phyloP scores from a whole-genome alignment of 2,113 vertebrate species.

The Zosterops pallidus region DNA sequence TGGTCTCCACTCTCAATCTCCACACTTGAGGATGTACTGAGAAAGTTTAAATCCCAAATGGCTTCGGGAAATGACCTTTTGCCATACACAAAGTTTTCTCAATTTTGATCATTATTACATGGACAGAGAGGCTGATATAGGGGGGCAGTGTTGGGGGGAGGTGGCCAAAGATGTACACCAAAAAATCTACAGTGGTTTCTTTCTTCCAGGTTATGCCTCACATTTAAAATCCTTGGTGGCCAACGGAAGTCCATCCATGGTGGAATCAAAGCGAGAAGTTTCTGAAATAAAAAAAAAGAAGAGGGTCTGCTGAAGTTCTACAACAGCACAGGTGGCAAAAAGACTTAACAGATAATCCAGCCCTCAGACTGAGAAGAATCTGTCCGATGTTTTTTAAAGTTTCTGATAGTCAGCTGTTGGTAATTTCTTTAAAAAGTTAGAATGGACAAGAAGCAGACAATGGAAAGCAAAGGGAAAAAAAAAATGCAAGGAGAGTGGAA shows the following conservation, averaged over 20 bases:
- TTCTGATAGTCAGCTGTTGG: not conserved
- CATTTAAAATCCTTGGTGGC: not conserved
- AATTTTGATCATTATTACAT: not conserved
- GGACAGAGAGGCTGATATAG: not conserved
- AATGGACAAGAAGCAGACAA: not conserved
- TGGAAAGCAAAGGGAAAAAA: not conserved
- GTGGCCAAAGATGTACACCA: not conserved
- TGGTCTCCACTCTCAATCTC: not conserved
- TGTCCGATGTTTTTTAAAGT: not conserved
- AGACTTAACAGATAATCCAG: not conserved
- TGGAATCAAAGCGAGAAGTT: not conserved
- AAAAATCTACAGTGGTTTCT: not conserved
- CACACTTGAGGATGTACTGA: not conserved
- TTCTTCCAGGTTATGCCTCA: not conserved
- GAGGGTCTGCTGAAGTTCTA: not conserved
- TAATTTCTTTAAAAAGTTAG: not conserved
- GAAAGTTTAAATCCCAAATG: not conserved
- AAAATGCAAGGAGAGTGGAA: not conserved
- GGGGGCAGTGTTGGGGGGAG: not conserved
- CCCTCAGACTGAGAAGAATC: not conserved
- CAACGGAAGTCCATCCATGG: not conserved
- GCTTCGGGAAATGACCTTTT: not conserved
- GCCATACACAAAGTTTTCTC: not conserved
- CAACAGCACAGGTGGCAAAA: not conserved
- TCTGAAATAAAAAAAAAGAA: conserved; percentile 51